Base-by-base conservation (phyloP, 2,888 invertebrate species). In the Drosophila phalerata region DNA sequence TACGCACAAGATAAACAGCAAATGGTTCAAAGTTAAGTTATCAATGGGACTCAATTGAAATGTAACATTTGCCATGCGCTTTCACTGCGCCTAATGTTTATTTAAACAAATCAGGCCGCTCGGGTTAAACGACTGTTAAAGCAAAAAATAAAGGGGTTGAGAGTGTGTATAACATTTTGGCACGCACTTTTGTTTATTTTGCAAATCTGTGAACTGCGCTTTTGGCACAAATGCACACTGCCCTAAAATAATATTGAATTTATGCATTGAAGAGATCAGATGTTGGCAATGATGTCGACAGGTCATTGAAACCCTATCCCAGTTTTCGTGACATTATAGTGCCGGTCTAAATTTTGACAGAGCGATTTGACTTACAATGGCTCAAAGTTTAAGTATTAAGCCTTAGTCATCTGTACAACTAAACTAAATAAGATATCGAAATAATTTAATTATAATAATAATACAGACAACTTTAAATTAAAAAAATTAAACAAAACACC, bases 1-100 rank as follows among this genome's bases (percentile, higher is more conserved):
- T 45, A 71, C 52, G 75, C 84, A 69, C 69, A 64, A 80, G 84
- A 81, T 83, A 81, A 81, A 83, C 81, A 80, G 61, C 43, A 55
- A 68, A 42, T 42, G 64, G 65, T 45, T 17, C 57, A 68, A 5
- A 38, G 47, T 48, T 42, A 49, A 53, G 64, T 53, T 58, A 5
- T 48, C 43, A 72, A 63, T 25, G 17, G 60, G 51, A 49, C 49
- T 61, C 71, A 75, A 79, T 75, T 72, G 63, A 79, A 79, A 40
- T 62, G 66, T 69, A 53, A 55, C 69, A 75, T 79, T 81, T 71
- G 69, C 72, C 32, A 67, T 69, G 63, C 75, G 69, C 56, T 60
- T 64, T 64, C 47, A 15, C 52, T 25, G 17, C 30, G 73, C 45
- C 53, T 47, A 68, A 45, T 74, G 79, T 56, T 72, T 74, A 81